Evolutionary conservation across 2,888 invertebrate species (phyloP).

Genomic region (Leptopilina syphax): DNA sequence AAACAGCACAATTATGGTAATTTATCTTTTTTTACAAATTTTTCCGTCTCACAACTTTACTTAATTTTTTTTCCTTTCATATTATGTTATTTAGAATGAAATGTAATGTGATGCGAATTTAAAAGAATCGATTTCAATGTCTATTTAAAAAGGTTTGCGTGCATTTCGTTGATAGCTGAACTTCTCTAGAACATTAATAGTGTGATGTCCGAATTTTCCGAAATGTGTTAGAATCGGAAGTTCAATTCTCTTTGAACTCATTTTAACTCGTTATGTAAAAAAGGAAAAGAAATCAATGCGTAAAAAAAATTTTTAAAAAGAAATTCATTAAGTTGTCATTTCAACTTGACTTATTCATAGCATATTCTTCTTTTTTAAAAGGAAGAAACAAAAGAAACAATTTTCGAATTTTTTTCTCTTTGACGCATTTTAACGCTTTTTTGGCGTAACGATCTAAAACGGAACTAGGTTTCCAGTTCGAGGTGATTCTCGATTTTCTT

Average conservation of each 20-base stretch:
- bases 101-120: neutral
- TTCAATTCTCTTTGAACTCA: constrained; percentile 30
- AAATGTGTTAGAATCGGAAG: constrained; percentile 38
- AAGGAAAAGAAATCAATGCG: neutral
- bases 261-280: constrained; percentile 18
- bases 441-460: no score
- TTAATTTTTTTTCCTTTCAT: neutral
- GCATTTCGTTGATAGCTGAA: constrained; percentile 46
- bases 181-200: constrained; percentile 59
- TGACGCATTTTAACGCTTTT: no score
- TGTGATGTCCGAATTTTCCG: constrained; percentile 55
- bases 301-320: neutral
- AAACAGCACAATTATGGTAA: neutral
- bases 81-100: neutral
- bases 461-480: no score
- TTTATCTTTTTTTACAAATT: neutral
- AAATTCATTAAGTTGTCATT: constrained; percentile 5
- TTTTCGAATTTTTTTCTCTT: neutral
- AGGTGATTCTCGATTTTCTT: no score
- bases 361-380: neutral
- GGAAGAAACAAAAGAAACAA: neutral
- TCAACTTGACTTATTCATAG: neutral
- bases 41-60: neutral
- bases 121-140: constrained; percentile 18
- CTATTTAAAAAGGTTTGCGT: constrained; percentile 47